Evolutionary conservation across 2,797 vertebrate genomes (phyloP).

Genomic region (Rhinichthys osculus): DNA sequence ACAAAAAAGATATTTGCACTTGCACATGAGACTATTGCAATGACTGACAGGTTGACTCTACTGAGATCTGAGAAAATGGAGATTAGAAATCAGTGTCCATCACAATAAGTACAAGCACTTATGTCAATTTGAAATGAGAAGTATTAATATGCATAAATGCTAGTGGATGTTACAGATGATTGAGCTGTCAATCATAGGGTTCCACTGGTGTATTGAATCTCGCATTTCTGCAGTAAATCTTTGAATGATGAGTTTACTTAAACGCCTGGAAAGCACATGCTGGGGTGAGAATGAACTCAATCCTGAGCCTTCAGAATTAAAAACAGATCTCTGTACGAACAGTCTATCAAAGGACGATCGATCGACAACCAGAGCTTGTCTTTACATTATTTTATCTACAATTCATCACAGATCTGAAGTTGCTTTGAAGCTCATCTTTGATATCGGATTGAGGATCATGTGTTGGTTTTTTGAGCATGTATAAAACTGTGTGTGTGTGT

Average conservation of each 20-base stretch:
- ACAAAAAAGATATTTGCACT: neutral
- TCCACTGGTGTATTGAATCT: neutral
- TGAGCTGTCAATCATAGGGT: conserved; percentile 18
- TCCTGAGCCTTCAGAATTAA: neutral
- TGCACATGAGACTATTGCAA: neutral
- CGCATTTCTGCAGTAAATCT: neutral
- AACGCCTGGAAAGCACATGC: neutral
- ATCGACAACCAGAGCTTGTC: conserved; percentile 17
- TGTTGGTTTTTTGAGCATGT: neutral
- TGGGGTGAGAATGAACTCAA: neutral
- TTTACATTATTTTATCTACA: neutral
- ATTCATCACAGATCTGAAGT: conserved; percentile 17
- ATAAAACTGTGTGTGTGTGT: neutral
- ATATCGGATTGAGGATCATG: conserved; percentile 12
- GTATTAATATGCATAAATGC: neutral
- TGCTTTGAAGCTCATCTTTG: conserved; percentile 23
- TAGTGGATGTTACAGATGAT: neutral
- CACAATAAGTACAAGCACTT: conserved; percentile 16
- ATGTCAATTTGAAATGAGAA: conserved; percentile 5
- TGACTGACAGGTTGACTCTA: neutral
- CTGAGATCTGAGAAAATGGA: neutral
- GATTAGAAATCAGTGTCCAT: conserved; percentile 19
- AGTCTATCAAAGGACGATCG: neutral
- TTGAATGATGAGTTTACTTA: neutral
- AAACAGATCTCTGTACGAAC: conserved; percentile 3